Evolutionary conservation across 2,797 vertebrate species (phyloP).

Genomic region (Pseudopleuronectes americanus): DNA sequence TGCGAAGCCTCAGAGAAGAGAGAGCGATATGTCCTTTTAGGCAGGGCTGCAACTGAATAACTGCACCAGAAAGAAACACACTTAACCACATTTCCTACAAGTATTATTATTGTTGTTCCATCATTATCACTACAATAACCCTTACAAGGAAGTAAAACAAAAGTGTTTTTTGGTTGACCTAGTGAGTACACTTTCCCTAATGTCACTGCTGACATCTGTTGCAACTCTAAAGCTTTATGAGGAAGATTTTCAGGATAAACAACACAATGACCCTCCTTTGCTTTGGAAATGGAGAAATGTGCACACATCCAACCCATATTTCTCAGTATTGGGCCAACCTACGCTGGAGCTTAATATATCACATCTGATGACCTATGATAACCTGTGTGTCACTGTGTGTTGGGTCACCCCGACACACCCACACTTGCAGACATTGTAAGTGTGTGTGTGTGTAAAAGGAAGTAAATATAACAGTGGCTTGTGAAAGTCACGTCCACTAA

Average conservation of each 20-base stretch:
- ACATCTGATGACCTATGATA: constrained; percentile 8
- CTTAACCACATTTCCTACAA: no score
- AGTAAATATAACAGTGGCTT: background rate
- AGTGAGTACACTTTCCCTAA: background rate
- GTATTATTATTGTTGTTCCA: no score
- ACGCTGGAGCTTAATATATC: constrained; percentile 1
- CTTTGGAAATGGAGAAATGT: constrained; percentile 16
- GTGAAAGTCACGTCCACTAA: background rate
- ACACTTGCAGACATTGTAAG: background rate
- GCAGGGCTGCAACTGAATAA: no score
- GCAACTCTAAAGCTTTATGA: constrained; percentile 3
- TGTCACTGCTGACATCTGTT: constrained; percentile 6
- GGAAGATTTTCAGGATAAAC: constrained; percentile 3
- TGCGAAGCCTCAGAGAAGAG: background rate
- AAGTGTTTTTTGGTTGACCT: background rate
- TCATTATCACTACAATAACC: no score
- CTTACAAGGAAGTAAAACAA: background rate
- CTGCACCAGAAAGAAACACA: no score
- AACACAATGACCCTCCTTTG: background rate
- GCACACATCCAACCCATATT: constrained; percentile 5
- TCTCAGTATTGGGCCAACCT: constrained; percentile 14
- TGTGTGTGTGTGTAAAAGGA: background rate
- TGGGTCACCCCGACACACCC: background rate
- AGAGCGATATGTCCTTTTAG: background rate
- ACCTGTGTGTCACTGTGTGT: background rate